A percentile compares a stretch with the other conserved stretches of the same genome.
Conservation (phyloP, 2,797 vertebrate genomes). For the Hirundo rustica region DNA sequence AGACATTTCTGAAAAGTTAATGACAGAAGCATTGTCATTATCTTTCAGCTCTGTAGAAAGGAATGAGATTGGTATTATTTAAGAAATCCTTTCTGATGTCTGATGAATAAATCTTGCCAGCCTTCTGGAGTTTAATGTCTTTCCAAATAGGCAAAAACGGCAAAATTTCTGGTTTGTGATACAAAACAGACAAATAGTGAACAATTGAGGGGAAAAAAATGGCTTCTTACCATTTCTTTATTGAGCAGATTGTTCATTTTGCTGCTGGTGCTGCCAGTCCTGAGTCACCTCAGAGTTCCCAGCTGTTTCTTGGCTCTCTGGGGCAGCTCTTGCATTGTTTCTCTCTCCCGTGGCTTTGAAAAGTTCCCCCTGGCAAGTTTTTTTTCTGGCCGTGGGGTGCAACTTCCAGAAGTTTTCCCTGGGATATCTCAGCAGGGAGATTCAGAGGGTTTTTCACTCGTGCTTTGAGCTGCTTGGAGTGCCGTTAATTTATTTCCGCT, state of each 20-base stretch:
- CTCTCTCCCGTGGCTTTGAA: not conserved
- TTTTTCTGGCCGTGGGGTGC: not conserved
- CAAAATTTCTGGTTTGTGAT: not conserved
- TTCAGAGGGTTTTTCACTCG: constrained; percentile 5
- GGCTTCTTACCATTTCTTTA: not conserved
- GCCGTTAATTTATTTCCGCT: not conserved
- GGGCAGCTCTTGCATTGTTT: not conserved
- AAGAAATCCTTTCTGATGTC: not conserved
- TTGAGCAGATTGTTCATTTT: not conserved
- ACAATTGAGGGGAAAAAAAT: not conserved
- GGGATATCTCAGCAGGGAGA: not conserved
- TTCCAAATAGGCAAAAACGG: not conserved
- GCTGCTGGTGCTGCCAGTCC: not conserved
- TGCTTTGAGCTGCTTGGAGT: not conserved
- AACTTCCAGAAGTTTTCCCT: not conserved
- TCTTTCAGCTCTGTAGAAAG: not conserved
- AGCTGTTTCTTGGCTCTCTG: not conserved
- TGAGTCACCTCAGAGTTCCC: not conserved
- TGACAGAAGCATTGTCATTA: not conserved
- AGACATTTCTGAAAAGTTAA: not conserved
- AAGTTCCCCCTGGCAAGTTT: not conserved
- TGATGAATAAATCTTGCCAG: not conserved
- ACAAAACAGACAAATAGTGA: not conserved
- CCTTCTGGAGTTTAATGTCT: not conserved
- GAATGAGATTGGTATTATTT: not conserved